Base-by-base conservation (phyloP, 2,797 vertebrate genomes). In the Phylloscopus collybita region DNA sequence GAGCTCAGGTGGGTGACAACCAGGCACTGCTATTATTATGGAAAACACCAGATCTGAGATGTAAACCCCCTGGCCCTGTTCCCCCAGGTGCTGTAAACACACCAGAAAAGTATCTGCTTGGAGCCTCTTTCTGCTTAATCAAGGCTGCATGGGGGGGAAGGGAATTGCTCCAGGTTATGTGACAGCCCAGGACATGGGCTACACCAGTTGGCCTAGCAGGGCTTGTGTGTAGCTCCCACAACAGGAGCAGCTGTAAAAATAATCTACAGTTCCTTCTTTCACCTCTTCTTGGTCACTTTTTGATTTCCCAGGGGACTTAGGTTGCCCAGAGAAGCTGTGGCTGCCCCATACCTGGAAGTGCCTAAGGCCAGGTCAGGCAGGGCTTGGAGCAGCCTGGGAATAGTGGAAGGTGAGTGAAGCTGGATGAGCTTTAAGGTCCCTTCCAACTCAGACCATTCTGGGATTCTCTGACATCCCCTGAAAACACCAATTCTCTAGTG, bases 161-260 rank as follows among this genome's bases (percentile, higher is more conserved):
- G 29, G 34, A 38, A 9, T 44, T 40, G 69, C 10, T 54, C 12
- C 40, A 12, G 21, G 42, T 36, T 62, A 10, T 7, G 0, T 16
- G 45, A 42, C 16, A 29, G 50, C 45, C 34, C 5, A 5, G 61
- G 36, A 21, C 1, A 0, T 11, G 44, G 22, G n/a, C 38, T 89
- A 14, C 70, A 34, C 34, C 10, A 53, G 11, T 29, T 71, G 19
- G 76, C 16, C 53, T 29, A 32, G 29, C 23, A 54, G 66, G 69
- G 45, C 40, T 36, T 27, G 45, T 2, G 3, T 1, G 1, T 7
- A 42, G 9, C 5, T 67, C 27, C 57, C 0, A 1, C 15, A 57
- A 9, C 3, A 47, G 34, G 11, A 69, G 10, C 1, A 5, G 27
- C 44, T 66, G 38, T 40, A 30, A 61, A 83, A 85, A 47, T 26